These are phyloP conservation scores for Sebastes flavidus DNA, from an alignment of 2,797 vertebrate species.

Conservation along the genomic window DNA sequence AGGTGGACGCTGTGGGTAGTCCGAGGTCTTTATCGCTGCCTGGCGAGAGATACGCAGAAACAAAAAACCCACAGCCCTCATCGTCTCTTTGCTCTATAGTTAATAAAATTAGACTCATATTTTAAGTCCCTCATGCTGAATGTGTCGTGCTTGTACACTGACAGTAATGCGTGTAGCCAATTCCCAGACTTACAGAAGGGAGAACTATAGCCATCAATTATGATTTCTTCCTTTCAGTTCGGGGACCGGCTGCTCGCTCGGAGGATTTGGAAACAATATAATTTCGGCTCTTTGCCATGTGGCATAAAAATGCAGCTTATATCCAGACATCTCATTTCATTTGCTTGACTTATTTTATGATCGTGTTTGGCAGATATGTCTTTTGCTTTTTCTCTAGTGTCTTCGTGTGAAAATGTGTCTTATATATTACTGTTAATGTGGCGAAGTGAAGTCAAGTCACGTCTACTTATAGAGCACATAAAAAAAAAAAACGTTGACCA, in stretches of 20 bases:
- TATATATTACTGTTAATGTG: background rate
- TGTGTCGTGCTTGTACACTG: constrained; percentile 18
- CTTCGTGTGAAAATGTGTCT: background rate
- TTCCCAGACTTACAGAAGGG: constrained; percentile 15
- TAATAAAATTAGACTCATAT: constrained; percentile 49
- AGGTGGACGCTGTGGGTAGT: background rate
- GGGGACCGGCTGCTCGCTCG: background rate
- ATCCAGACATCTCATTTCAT: background rate
- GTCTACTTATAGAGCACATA: too few species aligned
- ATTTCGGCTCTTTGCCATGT: background rate
- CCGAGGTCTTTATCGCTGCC: constrained; percentile 9
- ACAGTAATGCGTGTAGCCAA: constrained; percentile 38
- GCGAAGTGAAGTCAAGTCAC: too few species aligned
- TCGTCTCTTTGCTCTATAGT: constrained; percentile 5
- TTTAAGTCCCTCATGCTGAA: constrained; percentile 30
- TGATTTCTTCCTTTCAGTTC: constrained; percentile 6
- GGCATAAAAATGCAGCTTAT: background rate
- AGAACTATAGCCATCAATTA: constrained; percentile 22
- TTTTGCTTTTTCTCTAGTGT: background rate
- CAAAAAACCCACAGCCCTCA: background rate
- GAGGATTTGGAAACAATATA: constrained; percentile 21
- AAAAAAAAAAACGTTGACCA: too few species aligned
- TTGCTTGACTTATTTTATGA: background rate
- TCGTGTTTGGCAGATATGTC: background rate
- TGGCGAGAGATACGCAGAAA: background rate